These are phyloP conservation scores for Tineola bisselliella DNA, from an alignment of 2,888 invertebrate genomes.

Conservation along the genomic window DNA sequence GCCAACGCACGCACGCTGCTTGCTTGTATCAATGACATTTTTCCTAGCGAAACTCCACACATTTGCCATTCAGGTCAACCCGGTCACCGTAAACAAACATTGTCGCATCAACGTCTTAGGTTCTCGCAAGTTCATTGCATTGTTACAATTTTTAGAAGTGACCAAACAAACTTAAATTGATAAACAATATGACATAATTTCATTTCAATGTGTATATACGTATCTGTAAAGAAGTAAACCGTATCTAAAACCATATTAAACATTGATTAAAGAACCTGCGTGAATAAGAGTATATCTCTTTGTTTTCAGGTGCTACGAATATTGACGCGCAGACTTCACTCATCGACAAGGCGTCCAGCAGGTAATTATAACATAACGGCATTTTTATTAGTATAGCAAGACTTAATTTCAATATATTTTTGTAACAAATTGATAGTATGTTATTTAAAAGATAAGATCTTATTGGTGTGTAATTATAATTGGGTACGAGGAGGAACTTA, in stretches of 20 bases:
- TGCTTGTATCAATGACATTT: conserved; percentile 66
- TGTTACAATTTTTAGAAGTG: background rate
- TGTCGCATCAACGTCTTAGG: conserved; percentile 25
- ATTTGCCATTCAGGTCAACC: conserved; percentile 66
- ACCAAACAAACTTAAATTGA: too few species aligned
- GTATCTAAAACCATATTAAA: too few species aligned
- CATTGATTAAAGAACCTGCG: too few species aligned
- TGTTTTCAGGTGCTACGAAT: conserved; percentile 33
- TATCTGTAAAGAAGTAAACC: too few species aligned
- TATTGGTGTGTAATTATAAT: background rate
- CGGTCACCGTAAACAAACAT: conserved; percentile 54
- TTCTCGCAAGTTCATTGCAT: background rate
- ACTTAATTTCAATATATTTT: background rate
- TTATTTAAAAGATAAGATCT: background rate
- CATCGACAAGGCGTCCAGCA: conserved; percentile 27
- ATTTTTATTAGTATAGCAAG: background rate
- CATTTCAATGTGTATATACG: too few species aligned
- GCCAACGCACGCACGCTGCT: conserved; percentile 54
- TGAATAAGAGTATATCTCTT: conserved; percentile 19
- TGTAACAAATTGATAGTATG: background rate
- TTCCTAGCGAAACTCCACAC: conserved; percentile 56
- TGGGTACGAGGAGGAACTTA: background rate
- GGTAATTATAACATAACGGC: conserved; percentile 35
- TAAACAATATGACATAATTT: too few species aligned
- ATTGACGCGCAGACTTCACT: conserved; percentile 16